Percentiles rank a stretch among this genome's conserved stretches.
These are phyloP conservation scores for Lepidurus apus DNA, from an alignment of 1,140 invertebrate species.

Conservation along the genomic window DNA sequence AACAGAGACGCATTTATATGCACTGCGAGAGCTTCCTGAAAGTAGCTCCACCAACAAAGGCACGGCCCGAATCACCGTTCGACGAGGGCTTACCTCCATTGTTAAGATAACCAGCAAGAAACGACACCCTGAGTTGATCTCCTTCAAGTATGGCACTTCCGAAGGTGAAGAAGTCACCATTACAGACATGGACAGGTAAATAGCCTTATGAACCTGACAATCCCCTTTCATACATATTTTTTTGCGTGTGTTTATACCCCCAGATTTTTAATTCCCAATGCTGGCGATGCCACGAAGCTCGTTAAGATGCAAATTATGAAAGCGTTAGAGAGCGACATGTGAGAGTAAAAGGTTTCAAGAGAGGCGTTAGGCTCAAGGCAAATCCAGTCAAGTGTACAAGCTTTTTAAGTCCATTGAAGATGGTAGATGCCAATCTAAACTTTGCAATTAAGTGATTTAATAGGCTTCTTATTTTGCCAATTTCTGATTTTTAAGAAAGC, in stretches of 20 bases:
- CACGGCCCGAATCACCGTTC: conserved; percentile 74
- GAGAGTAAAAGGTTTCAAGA: background rate
- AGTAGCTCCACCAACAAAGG: conserved; percentile 50
- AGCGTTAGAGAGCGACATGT: conserved; percentile 43
- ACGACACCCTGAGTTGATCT: conserved; percentile 86
- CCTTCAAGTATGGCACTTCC: conserved; percentile 84
- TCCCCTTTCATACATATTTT: background rate
- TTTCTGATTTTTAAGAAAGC: background rate
- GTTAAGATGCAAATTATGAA: conserved; percentile 64
- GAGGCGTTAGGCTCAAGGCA: background rate
- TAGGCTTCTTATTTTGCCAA: background rate
- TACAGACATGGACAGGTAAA: conserved; percentile 72
- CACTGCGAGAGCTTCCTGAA: conserved; percentile 71
- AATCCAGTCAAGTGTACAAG: conserved; percentile 15
- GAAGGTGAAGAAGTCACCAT: conserved; percentile 66
- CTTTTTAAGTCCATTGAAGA: background rate
- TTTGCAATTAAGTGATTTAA: conserved; percentile 20
- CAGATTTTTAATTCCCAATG: conserved; percentile 82
- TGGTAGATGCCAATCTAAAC: conserved; percentile 2
- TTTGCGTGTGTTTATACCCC: conserved; percentile 31
- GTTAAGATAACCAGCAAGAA: conserved; percentile 95
- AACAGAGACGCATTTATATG: conserved; percentile 79
- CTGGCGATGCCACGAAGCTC: conserved; percentile 79
- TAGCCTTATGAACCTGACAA: conserved; percentile 26
- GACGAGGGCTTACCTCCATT: conserved; percentile 77